phyloP scores from a whole-genome alignment of 1,140 invertebrate genomes.

The Nomia melanderi region DNA sequence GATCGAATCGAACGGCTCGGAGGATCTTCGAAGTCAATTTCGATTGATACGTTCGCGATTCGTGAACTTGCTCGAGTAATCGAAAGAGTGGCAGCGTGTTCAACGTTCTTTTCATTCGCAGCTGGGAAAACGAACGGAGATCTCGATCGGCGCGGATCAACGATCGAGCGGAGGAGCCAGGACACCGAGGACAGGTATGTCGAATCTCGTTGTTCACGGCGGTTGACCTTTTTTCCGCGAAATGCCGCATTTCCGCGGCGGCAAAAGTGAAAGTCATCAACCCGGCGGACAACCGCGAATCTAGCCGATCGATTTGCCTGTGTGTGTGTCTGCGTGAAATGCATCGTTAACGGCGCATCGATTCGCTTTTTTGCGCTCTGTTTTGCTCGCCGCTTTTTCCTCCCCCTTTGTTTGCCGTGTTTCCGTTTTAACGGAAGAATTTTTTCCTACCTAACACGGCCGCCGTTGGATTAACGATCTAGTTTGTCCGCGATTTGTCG shows the following conservation, averaged over 20 bases:
- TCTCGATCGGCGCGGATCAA: too few species aligned
- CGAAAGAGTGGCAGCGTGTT: not conserved
- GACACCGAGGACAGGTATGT: not conserved
- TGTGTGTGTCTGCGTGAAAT: not conserved
- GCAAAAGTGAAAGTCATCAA: conserved; percentile 34
- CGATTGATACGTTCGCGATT: too few species aligned
- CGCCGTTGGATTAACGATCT: too few species aligned
- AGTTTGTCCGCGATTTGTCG: too few species aligned
- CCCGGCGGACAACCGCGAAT: conserved; percentile 11
- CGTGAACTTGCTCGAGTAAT: too few species aligned
- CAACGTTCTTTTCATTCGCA: conserved; percentile 27
- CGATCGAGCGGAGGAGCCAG: not conserved
- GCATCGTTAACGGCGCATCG: conserved; percentile 15
- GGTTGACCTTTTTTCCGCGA: too few species aligned
- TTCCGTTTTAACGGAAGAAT: too few species aligned
- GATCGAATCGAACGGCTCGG: too few species aligned
- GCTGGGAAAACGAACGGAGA: conserved; percentile 3
- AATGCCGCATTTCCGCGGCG: conserved; percentile 6
- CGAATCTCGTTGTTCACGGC: not conserved
- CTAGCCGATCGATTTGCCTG: conserved; percentile 12
- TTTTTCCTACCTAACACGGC: too few species aligned
- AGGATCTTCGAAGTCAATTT: too few species aligned
- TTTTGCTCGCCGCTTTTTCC: not conserved
- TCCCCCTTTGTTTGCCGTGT: not conserved
- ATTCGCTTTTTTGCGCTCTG: conserved; percentile 2